phyloP scores from a whole-genome alignment of 2,797 vertebrate species.

The Jordanella pulchra region DNA sequence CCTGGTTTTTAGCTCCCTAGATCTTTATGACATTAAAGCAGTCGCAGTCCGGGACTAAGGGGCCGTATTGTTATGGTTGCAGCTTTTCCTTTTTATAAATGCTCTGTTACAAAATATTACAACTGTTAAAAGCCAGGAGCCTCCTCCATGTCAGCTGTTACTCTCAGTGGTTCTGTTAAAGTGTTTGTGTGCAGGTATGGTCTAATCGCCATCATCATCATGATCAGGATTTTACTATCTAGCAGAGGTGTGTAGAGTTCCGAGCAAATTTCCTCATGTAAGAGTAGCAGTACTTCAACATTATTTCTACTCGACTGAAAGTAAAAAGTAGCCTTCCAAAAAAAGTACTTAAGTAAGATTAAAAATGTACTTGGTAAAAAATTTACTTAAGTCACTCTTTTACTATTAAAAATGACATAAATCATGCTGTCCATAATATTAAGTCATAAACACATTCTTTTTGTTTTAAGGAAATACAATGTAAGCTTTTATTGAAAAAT shows the following conservation, averaged over 20 bases:
- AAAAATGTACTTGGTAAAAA: too few relatives aligned
- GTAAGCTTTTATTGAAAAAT: too few relatives aligned
- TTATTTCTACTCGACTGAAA: too few relatives aligned
- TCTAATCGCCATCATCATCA: conserved; percentile 34
- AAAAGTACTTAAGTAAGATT: too few relatives aligned
- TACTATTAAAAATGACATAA: too few relatives aligned
- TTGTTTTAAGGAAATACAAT: too few relatives aligned
- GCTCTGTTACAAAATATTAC: conserved; percentile 23
- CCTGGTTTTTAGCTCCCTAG: neutral
- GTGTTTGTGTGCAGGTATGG: conserved; percentile 9
- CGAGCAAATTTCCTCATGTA: too few relatives aligned
- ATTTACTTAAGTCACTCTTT: too few relatives aligned
- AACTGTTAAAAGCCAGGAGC: conserved; percentile 24
- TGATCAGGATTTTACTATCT: conserved; percentile 58
- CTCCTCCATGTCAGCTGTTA: conserved; percentile 20
- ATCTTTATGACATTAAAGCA: conserved; percentile 5
- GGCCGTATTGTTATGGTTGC: conserved; percentile 52
- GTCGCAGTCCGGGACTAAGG: conserved; percentile 24
- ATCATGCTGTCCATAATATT: too few relatives aligned
- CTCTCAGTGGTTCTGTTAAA: conserved; percentile 14
- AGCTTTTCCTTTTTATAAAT: conserved; percentile 34
- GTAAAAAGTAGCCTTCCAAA: too few relatives aligned
- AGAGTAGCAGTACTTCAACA: too few relatives aligned
- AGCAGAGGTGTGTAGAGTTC: neutral
- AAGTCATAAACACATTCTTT: too few relatives aligned